Evolutionary conservation across 1,140 invertebrate genomes (phyloP), one percentile per base, ranked within the genome.

Genomic region (Lerema accius): DNA sequence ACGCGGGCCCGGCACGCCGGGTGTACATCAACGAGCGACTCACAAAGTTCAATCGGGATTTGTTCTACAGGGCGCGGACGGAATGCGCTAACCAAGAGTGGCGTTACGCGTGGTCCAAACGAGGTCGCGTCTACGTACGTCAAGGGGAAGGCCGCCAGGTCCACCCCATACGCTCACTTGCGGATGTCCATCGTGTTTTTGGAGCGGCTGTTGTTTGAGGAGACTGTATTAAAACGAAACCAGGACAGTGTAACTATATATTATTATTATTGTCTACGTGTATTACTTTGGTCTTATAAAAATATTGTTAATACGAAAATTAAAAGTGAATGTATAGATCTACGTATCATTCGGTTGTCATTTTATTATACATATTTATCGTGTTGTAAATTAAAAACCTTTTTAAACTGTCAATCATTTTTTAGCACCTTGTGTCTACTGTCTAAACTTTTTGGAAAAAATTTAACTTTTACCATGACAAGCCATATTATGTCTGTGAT

Each of bases 11-110:
- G 7, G 26, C 58, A 0, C 28, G 15, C 0, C 37, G 16, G 1
- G 16, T 53, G n/a, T 53, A 53, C 13, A 10, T 53, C 1, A 53
- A 53, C 17, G 50, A 53, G 9, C n/a, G 50, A 4, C 50, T 53
- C 6, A 53, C 50, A 23, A 39, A 37, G 19, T 0, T 3, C 6
- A 23, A 53, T 53, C 50, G 50, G 0, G 7, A 19, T 10, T n/a
- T 53, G 10, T 40, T 53, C n/a, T 39, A 13, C 19, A 53, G 40
- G 17, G 37, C 16, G 5, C 35, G 50, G 9, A 4, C 10, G 7
- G 17, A 23, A 17, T 16, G 32, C 15, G 15, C 13, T 9, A 37
- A 37, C 9, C 14, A 6, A 4, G 10, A 40, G 11, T 53, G 50
- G 48, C 10, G 37, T 0, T 53, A 40, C 6, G 50, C 17, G 0